phyloP scores from a whole-genome alignment of 30 jellyfish, hydroid and myxozoan species.

The Catostylus mosaicus region DNA sequence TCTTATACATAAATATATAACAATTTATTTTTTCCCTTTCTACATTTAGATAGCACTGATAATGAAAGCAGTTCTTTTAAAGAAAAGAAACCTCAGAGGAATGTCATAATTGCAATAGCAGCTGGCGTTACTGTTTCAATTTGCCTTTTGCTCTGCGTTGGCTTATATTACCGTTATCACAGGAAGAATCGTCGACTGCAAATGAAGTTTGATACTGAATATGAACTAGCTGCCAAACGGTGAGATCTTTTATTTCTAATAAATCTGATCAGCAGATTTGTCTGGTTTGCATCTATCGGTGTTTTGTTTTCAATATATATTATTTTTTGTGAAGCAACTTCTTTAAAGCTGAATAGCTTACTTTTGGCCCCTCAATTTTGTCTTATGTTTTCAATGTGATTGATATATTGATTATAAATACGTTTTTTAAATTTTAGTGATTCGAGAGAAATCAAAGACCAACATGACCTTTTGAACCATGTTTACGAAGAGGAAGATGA shows the following conservation, averaged over 20 bases:
- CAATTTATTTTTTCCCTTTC: too few species aligned
- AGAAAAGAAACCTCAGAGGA: background rate
- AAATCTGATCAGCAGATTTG: background rate
- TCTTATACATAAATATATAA: too few species aligned
- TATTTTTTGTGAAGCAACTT: too few species aligned
- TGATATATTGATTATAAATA: too few species aligned
- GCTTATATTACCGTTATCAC: conserved; percentile 56
- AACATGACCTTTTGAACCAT: conserved; percentile 70
- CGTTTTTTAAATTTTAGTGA: conserved; percentile 27
- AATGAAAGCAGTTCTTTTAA: background rate
- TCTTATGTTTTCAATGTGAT: too few species aligned
- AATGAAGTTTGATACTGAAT: conserved; percentile 84
- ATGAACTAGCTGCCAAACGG: conserved; percentile 81
- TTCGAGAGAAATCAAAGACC: conserved; percentile 39
- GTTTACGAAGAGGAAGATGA: conserved; percentile 74
- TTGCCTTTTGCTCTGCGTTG: conserved; percentile 58
- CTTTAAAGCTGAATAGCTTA: too few species aligned
- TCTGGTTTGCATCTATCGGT: background rate
- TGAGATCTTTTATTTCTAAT: background rate
- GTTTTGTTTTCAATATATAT: too few species aligned
- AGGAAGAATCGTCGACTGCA: conserved; percentile 68
- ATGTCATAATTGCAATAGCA: conserved; percentile 45
- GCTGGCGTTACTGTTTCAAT: conserved; percentile 37
- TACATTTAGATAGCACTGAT: too few species aligned
- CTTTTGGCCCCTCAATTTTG: too few species aligned